These are phyloP conservation scores for Blastobasis adustella DNA, from an alignment of 2,888 invertebrate species.

Conservation along the genomic window DNA sequence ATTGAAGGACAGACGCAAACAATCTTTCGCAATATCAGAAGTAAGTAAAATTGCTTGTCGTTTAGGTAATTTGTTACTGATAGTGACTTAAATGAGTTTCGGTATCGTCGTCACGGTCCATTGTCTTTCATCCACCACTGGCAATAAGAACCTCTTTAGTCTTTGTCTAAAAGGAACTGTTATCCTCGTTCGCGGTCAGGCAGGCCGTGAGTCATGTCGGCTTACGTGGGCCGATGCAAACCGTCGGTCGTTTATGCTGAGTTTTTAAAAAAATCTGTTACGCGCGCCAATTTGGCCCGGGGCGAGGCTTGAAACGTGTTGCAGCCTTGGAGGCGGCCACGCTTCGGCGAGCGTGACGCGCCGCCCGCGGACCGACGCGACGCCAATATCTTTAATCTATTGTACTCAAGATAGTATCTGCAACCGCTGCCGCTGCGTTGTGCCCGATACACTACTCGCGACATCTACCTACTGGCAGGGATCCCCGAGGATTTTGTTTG, in stretches of 20 bases:
- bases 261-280: constrained; percentile 34
- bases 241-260: constrained; percentile 15
- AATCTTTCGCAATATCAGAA: no score
- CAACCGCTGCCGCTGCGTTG: no score
- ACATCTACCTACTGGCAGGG: constrained; percentile 6
- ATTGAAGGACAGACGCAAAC: no score
- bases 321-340: constrained; percentile 63
- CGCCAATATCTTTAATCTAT: constrained; percentile 56
- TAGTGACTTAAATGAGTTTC: no score
- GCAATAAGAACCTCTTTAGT: no score
- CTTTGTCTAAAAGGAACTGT: no score
- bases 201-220: constrained; percentile 12
- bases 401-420: constrained; percentile 29
- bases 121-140: no score
- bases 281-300: constrained; percentile 38
- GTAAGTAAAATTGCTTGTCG: no score
- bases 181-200: no score
- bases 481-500: not conserved
- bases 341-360: constrained; percentile 61
- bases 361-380: constrained; percentile 33
- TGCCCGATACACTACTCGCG: constrained; percentile 17
- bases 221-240: constrained; percentile 20
- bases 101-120: no score
- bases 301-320: constrained; percentile 47
- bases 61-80: no score